phyloP scores from a whole-genome alignment of 2,888 invertebrate species.

The Yponomeuta malinellus region DNA sequence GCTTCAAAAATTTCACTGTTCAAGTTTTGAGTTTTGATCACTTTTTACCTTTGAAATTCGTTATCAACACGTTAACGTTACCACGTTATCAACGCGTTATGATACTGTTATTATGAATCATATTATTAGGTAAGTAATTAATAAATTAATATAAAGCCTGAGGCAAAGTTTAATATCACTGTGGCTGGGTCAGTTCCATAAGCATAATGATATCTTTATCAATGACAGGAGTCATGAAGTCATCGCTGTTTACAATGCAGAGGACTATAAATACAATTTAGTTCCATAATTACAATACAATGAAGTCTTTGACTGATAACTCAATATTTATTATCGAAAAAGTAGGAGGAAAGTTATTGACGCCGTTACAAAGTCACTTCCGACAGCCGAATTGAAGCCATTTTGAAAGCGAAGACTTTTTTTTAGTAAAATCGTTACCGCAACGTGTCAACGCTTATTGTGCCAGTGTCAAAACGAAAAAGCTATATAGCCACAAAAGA shows the following conservation, averaged over 20 bases:
- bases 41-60: neutral
- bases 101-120: no score
- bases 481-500: constrained; percentile 52
- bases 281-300: constrained; percentile 66
- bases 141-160: neutral
- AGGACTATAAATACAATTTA: constrained; percentile 67
- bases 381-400: constrained; percentile 36
- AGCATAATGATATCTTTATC: constrained; percentile 50
- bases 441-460: constrained; percentile 71
- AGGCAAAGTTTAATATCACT: neutral
- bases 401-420: constrained; percentile 42
- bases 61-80: neutral
- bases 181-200: constrained; percentile 58
- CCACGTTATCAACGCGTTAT: no score
- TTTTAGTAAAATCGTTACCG: constrained; percentile 54
- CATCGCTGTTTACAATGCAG: constrained; percentile 45
- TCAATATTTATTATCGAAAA: constrained; percentile 42
- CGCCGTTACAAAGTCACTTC: constrained; percentile 55
- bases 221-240: constrained; percentile 48
- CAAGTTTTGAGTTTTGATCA: no score
- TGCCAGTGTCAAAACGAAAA: constrained; percentile 39
- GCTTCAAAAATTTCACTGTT: no score
- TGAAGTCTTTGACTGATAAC: constrained; percentile 68
- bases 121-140: neutral
- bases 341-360: constrained; percentile 50